phyloP scores from a whole-genome alignment of 2,113 vertebrate species.

The Petaurus breviceps region DNA sequence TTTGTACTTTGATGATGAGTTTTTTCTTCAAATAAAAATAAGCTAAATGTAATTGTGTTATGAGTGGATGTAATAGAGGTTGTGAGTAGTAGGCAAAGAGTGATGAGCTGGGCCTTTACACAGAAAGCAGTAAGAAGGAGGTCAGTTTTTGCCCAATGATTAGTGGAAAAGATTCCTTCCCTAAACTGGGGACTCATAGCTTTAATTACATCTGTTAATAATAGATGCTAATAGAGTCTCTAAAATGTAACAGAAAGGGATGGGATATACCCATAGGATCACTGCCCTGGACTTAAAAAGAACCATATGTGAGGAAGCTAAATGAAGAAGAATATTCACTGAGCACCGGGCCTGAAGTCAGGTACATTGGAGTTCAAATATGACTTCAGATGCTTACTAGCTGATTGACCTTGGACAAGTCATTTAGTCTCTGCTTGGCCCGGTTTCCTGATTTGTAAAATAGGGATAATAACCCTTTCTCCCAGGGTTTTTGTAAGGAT shows the following conservation, averaged over 20 bases:
- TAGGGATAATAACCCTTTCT: background rate
- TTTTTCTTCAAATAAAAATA: background rate
- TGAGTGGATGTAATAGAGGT: background rate
- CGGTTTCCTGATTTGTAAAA: background rate
- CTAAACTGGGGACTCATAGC: background rate
- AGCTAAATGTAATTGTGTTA: background rate
- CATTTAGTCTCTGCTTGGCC: background rate
- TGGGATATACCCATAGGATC: background rate
- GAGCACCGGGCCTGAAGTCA: background rate
- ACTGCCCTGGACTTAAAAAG: background rate
- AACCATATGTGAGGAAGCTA: background rate
- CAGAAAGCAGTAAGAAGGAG: background rate
- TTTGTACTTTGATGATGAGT: background rate
- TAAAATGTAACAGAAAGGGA: background rate
- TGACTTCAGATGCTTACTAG: background rate
- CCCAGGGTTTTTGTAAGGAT: background rate
- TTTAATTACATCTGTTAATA: background rate
- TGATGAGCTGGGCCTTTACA: background rate
- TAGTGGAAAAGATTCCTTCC: background rate
- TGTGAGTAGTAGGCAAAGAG: background rate
- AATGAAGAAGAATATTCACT: background rate
- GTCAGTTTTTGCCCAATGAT: background rate
- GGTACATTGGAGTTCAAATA: background rate
- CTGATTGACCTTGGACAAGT: background rate
- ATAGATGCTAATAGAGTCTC: background rate